Percentiles rank a stretch among this genome's conserved stretches.
Conservation (phyloP, 1,140 invertebrate genomes). For the Aricia agestis region DNA sequence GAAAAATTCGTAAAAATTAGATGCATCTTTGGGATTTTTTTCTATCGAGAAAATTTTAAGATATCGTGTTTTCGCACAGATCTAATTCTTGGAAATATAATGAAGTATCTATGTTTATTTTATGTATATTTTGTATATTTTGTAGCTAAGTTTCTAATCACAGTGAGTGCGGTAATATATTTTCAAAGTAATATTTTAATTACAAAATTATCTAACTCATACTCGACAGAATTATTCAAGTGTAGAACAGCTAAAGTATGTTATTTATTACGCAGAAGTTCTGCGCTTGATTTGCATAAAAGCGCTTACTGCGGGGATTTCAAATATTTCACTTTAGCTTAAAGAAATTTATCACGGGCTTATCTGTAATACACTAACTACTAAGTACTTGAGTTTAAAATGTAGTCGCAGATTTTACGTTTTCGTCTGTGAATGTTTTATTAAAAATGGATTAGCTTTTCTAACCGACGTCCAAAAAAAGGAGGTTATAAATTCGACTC, state of each 20-base stretch:
- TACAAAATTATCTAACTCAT: conserved; percentile 1
- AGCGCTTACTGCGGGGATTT: conserved; percentile 2
- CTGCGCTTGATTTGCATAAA: conserved; percentile 11
- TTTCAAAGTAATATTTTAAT: neutral
- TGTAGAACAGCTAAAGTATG: conserved; percentile 3
- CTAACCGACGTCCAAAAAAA: no score
- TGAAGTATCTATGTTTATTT: no score
- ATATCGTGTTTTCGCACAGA: no score
- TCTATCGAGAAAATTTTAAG: no score
- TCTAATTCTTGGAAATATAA: no score
- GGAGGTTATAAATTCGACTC: no score
- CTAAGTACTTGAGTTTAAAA: neutral
- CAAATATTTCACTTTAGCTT: conserved; percentile 15
- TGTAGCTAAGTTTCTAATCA: neutral
- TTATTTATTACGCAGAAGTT: conserved; percentile 7
- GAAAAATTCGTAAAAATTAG: no score
- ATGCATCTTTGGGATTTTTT: no score
- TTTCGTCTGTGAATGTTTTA: neutral
- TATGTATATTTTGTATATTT: no score
- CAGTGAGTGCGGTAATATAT: neutral
- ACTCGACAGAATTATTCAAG: neutral
- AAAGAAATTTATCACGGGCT: conserved; percentile 7
- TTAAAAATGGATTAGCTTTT: no score
- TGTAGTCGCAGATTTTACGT: neutral
- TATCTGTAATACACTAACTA: conserved; percentile 13